Conservation (phyloP, 2,113 vertebrate genomes). For the Macroglossus sobrinus region DNA sequence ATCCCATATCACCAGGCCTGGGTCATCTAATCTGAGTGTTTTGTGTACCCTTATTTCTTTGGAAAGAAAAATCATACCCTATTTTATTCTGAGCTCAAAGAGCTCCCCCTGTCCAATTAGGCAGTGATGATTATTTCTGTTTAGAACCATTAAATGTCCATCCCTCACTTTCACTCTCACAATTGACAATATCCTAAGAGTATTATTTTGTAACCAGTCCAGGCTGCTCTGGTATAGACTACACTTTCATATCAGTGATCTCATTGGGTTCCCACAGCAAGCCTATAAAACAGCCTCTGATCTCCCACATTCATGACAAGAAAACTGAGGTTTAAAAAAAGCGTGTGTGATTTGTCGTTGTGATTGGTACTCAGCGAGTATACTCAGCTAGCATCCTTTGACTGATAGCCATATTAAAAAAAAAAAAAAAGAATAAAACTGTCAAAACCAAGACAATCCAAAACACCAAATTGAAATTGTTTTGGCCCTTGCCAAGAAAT, state of each 20-base stretch:
- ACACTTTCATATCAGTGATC: background rate
- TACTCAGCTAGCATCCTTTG: background rate
- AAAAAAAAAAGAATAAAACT: background rate
- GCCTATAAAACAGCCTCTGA: background rate
- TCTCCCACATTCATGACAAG: background rate
- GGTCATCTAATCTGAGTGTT: background rate
- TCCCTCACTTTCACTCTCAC: background rate
- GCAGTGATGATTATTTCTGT: background rate
- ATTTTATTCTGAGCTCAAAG: background rate
- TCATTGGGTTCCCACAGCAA: background rate
- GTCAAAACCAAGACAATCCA: background rate
- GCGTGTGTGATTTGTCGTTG: background rate
- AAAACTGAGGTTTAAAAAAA: background rate
- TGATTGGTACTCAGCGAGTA: background rate
- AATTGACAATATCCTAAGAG: background rate
- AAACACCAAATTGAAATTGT: conserved; percentile 2
- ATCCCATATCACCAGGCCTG: background rate
- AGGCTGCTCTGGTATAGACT: background rate
- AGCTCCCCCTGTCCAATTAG: background rate
- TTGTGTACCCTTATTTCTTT: background rate
- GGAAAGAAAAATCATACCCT: background rate
- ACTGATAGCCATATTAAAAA: background rate
- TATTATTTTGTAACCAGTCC: background rate
- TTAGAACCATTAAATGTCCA: background rate
- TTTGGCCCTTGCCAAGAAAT: background rate